These are phyloP conservation scores for Austrofundulus limnaeus DNA, from an alignment of 2,113 vertebrate species.

Conservation along the genomic window DNA sequence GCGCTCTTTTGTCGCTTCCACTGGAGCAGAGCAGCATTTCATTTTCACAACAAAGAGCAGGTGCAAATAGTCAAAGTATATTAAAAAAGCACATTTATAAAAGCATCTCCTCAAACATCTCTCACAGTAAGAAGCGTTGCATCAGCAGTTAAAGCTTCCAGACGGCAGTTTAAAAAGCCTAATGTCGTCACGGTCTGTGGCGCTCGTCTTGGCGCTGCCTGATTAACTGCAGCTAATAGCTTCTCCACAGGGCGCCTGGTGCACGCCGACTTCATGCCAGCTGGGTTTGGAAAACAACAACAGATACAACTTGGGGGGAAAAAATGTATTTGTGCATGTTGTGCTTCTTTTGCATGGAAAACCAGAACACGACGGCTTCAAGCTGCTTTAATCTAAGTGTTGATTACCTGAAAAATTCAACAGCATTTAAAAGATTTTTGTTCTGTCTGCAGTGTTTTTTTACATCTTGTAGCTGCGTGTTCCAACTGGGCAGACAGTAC, in stretches of 20 bases:
- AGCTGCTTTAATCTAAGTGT: slow-evolving; percentile 1
- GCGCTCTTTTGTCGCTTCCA: not conserved
- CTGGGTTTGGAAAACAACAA: slow-evolving; percentile 42
- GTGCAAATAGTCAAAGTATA: not conserved
- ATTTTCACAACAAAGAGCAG: slow-evolving; percentile 13
- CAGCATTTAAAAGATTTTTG: slow-evolving; percentile 9
- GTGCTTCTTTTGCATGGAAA: slow-evolving; percentile 31
- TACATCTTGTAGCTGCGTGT: slow-evolving; percentile 4
- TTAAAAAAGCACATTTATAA: not conserved
- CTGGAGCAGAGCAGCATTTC: not conserved
- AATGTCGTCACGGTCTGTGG: slow-evolving; percentile 33
- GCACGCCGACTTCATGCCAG: slow-evolving; percentile 17
- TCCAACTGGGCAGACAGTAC: not conserved
- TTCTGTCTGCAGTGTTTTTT: not conserved
- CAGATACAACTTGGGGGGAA: slow-evolving; percentile 24
- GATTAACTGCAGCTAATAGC: slow-evolving; percentile 60
- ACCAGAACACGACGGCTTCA: not conserved
- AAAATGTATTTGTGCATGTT: not conserved
- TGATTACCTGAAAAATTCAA: slow-evolving; percentile 14
- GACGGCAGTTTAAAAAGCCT: slow-evolving; percentile 31
- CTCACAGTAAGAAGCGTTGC: slow-evolving; percentile 3
- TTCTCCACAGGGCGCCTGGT: slow-evolving; percentile 40
- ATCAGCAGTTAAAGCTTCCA: slow-evolving; percentile 12
- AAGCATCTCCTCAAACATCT: slow-evolving; percentile 2
- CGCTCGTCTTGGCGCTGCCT: slow-evolving; percentile 20